Base-by-base conservation (phyloP, 2,888 invertebrate species). In the Cataglyphis altisquamis region DNA sequence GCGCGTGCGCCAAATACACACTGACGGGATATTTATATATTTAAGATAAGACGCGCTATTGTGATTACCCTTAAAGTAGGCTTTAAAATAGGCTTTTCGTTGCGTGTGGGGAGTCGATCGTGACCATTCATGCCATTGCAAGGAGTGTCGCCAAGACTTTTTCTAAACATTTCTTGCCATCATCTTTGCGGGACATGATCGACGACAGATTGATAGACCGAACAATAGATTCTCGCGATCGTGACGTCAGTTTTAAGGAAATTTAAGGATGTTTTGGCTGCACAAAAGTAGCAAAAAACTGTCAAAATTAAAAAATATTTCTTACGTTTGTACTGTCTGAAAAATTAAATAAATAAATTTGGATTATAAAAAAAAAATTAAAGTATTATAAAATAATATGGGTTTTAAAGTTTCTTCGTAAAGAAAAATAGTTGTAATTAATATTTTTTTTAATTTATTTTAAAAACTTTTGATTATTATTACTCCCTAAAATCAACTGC, bases 101-200 rank as follows among this genome's bases (percentile, higher is more conserved):
- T 60, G 70, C 70, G 36, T 32, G 77, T 32, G 29, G 62, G 52
- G 81, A 77, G 63, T 81, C 77, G 52, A 64, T 63, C 52, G 77
- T 77, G 75, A 41, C 39, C 81, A 81, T 81, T 81, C 81, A 77
- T 81, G 73, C n/a, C 81, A 63, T 52, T 12, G 80, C 82, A 48
- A 55, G 52, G 60, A 45, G 66, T 66, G 67, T 25, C 68, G 67
- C 32, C 80, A 45, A 52, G 62, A 83, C 52, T 70, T 72, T 83
- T 80, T 83, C 78, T 70, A 39, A 55, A 4, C 25, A 60, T 21
- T 70, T 80, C 72, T 66, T 81, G 41, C 12, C 48, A 29, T 70
- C 70, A 70, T 83, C 41, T 80, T 57, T 32, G 41, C 41, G 62
- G 29, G 55, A 64, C 39, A 78, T 75, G 45, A 62, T 41, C 68